These are phyloP conservation scores for Ctenoplectra terminalis DNA, from an alignment of 1,140 invertebrate species.

Conservation along the genomic window DNA sequence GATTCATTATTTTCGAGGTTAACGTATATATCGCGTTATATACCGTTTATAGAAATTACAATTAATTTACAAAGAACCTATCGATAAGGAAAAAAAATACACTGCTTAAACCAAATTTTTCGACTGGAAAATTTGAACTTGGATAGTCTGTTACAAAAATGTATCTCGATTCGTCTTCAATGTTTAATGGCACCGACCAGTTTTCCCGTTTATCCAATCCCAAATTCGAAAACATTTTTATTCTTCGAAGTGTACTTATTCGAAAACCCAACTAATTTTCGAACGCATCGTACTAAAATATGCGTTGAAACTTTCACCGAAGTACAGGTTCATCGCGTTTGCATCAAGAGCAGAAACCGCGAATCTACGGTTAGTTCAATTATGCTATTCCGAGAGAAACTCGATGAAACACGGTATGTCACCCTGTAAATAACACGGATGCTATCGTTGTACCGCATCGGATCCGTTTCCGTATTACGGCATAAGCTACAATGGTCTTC, in stretches of 20 bases:
- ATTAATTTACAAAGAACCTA: no score
- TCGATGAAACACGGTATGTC: conserved; percentile 29
- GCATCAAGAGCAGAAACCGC: background rate
- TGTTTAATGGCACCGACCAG: conserved; percentile 8
- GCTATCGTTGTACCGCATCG: conserved; percentile 48
- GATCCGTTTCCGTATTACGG: conserved; percentile 44
- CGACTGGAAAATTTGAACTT: background rate
- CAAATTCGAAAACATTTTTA: conserved; percentile 15
- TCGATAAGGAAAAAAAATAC: background rate
- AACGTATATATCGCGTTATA: no score
- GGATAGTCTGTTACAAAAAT: conserved; percentile 25
- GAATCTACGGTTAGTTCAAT: conserved; percentile 28
- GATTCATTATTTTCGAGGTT: no score
- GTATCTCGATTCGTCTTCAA: conserved; percentile 10
- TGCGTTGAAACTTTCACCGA: background rate
- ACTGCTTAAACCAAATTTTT: conserved; percentile 19
- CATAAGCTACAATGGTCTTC: conserved; percentile 35
- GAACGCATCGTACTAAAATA: background rate
- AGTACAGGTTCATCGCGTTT: background rate
- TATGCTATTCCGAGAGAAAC: conserved; percentile 44
- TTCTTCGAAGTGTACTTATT: background rate
- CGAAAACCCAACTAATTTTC: background rate
- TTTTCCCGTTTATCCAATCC: background rate
- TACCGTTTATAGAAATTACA: background rate
- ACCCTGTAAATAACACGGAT: conserved; percentile 53